phyloP scores from a whole-genome alignment of 2,888 invertebrate genomes.

The Apamea anceps region DNA sequence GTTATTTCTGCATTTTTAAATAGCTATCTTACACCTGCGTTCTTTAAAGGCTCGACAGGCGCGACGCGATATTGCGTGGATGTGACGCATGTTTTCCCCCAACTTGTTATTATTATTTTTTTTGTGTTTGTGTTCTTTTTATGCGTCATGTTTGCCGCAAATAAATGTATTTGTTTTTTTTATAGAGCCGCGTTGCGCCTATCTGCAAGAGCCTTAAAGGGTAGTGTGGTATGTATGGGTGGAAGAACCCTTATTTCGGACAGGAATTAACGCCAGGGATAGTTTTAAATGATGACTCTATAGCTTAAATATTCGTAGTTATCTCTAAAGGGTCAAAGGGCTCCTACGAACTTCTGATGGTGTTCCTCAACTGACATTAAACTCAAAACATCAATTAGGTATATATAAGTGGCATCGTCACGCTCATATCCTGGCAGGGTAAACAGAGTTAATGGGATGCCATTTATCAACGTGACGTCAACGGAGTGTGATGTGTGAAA shows the following conservation, averaged over 20 bases:
- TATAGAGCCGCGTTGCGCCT: not conserved
- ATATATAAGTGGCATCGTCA: constrained; percentile 7
- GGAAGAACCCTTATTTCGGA: not conserved
- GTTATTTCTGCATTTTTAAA: not conserved
- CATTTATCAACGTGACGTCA: constrained; percentile 33
- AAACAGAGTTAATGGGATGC: constrained; percentile 27
- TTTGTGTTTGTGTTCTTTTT: too few species aligned
- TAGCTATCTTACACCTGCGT: not conserved
- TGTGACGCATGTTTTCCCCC: too few species aligned
- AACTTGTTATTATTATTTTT: too few species aligned
- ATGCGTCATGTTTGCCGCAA: too few species aligned
- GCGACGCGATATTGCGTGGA: not conserved
- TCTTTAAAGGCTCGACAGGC: not conserved
- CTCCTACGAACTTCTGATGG: not conserved
- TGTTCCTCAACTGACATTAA: not conserved
- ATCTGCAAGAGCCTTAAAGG: not conserved
- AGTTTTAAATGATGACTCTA: not conserved
- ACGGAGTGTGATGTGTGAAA: constrained; percentile 1
- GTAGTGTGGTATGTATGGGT: not conserved
- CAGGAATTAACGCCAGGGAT: not conserved
- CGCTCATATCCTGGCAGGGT: not conserved
- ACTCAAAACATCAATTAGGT: constrained; percentile 15
- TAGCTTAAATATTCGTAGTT: not conserved
- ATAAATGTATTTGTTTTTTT: too few species aligned
- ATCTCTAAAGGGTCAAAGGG: not conserved